A percentile compares a stretch with the other conserved stretches of the same genome.
phyloP scores from a whole-genome alignment of 2,113 vertebrate genomes.

The Uria aalge region DNA sequence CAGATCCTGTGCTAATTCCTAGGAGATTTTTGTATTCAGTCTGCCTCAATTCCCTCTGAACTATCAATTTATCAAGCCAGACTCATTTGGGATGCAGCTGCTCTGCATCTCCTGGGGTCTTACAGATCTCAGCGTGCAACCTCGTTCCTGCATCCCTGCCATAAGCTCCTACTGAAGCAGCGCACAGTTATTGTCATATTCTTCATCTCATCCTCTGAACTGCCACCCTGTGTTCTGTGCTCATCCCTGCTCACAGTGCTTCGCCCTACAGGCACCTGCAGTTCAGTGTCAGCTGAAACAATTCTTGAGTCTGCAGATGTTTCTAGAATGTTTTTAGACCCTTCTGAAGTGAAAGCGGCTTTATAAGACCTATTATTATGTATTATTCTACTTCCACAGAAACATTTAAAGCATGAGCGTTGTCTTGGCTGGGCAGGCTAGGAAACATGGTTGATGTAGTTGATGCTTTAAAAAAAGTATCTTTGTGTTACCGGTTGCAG shows the following conservation, averaged over 20 bases:
- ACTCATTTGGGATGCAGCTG: slow-evolving; percentile 26
- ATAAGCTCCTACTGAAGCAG: neutral
- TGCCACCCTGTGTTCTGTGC: neutral
- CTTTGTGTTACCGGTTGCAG: neutral
- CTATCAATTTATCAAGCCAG: neutral
- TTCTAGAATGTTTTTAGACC: neutral
- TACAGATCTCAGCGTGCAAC: neutral
- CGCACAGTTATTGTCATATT: neutral
- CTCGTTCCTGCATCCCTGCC: neutral
- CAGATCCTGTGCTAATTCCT: neutral
- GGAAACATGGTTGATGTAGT: neutral
- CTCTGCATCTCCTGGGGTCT: slow-evolving; percentile 2
- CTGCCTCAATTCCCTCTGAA: neutral
- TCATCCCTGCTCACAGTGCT: neutral
- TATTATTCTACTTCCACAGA: neutral
- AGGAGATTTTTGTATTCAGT: neutral
- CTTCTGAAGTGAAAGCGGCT: neutral
- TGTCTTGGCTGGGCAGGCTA: neutral
- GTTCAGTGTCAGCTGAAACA: neutral
- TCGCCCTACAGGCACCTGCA: neutral
- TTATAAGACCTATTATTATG: neutral
- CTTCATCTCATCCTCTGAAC: neutral
- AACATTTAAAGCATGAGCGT: neutral
- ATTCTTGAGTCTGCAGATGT: neutral
- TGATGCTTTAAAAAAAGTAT: neutral